Conservation (phyloP, 2,797 vertebrate genomes). For the Chelonia mydas region DNA sequence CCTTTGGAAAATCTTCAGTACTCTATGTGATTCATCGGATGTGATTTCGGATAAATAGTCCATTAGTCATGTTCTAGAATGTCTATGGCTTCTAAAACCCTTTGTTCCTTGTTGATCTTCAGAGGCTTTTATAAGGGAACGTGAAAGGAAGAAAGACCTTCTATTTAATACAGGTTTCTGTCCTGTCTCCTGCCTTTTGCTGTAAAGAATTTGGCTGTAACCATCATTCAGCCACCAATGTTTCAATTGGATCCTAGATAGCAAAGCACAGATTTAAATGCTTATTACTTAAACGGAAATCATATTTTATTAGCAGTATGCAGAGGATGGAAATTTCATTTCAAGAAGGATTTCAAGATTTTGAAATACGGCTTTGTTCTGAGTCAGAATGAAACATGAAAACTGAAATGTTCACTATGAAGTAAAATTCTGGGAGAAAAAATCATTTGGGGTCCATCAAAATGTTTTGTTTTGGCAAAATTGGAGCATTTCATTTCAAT, state of each 20-base stretch:
- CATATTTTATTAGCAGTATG: background rate
- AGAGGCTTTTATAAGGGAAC: background rate
- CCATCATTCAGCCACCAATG: background rate
- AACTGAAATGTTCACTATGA: background rate
- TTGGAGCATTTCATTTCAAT: background rate
- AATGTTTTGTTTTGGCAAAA: background rate
- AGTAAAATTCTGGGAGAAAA: background rate
- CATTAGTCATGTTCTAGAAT: conserved; percentile 18
- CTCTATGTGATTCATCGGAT: background rate
- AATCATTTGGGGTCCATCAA: background rate
- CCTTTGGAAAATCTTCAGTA: background rate
- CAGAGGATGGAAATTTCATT: background rate
- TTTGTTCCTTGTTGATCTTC: conserved; percentile 19
- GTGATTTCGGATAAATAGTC: background rate
- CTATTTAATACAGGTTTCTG: conserved; percentile 17
- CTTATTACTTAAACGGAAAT: background rate
- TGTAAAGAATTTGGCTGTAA: background rate
- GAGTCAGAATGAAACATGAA: background rate
- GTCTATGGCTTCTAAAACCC: background rate
- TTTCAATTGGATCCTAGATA: background rate
- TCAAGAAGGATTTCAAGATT: background rate
- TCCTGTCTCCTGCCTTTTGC: background rate
- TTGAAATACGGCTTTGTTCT: background rate
- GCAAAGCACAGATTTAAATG: background rate
- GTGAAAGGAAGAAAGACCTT: conserved; percentile 4